phyloP scores from a whole-genome alignment of 2,113 vertebrate genomes.

The Phylloscopus whistleri region DNA sequence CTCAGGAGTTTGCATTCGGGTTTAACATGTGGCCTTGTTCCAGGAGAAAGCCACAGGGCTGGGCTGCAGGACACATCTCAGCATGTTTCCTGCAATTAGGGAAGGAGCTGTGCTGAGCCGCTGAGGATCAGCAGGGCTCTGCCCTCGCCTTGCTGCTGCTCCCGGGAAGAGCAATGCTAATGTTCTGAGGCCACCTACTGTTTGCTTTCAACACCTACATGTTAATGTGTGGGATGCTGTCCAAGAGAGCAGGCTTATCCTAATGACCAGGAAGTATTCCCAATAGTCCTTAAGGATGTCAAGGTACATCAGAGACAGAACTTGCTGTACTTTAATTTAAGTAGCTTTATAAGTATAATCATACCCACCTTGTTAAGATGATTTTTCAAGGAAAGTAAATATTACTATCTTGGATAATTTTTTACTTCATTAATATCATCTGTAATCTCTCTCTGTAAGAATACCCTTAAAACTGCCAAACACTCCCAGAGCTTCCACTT shows the following conservation, averaged over 20 bases:
- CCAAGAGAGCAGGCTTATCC: not conserved
- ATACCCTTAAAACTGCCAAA: not conserved
- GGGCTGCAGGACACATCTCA: not conserved
- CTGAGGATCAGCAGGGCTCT: not conserved
- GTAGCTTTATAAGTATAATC: not conserved
- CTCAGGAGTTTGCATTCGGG: not conserved
- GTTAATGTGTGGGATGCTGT: not conserved
- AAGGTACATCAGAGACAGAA: not conserved
- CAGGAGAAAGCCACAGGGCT: not conserved
- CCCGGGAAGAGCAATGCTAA: not conserved
- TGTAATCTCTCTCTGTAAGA: not conserved
- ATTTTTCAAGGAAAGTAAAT: not conserved
- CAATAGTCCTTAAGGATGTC: not conserved
- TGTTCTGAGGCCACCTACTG: slow-evolving; percentile 67
- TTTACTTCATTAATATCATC: not conserved
- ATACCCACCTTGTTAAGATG: not conserved
- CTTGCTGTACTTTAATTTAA: not conserved
- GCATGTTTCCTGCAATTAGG: not conserved
- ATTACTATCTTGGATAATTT: not conserved
- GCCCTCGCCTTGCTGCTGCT: not conserved
- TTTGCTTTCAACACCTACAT: slow-evolving; percentile 31
- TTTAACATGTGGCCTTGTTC: not conserved
- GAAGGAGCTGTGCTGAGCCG: not conserved
- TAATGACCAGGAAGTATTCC: not conserved
- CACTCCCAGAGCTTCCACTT: not conserved